Evolutionary conservation across 2,797 vertebrate species (phyloP), one percentile per base, ranked within the genome.

Genomic region (Loriculus beryllinus): DNA sequence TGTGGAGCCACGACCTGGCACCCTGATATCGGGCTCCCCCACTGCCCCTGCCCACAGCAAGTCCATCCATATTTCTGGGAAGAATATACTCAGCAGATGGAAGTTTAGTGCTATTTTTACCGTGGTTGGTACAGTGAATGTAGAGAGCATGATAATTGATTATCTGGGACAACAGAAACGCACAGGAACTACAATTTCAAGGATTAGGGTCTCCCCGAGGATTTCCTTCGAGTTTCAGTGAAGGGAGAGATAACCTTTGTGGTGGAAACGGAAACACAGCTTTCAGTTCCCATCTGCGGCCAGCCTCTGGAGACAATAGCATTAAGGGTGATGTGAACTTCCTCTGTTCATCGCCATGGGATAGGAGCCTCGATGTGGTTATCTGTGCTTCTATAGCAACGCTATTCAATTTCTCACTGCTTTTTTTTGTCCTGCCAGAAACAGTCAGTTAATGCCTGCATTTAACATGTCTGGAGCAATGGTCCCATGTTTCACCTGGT

Each of bases 231-330:
- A 59, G 76, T 71, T 93, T 88, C 77, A 90, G 82, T 82, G 79
- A 47, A 57, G 60, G 92, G 87, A 97, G 97, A 96, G 96, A 97
- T 95, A 95, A 93, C 90, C 86, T 97, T 96, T 93, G 96, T 86
- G 93, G 91, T 96, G 87, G 95, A 97, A 97, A 96, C 74, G 93
- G 97, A 98, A 97, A 84, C 91, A 92, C 3, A 81, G 94, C 97
- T 96, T 97, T 96, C 96, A 92, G 97, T 96, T 97, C 97, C 95
- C 96, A 96, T 97, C 96, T 98, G 97, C 85, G 68, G 90, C 82
- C 97, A 95, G 95, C 92, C 93, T 96, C 91, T 28, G 57, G 95
- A 96, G 96, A 97, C 97, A 96, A 88, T 82, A 96, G 96, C 43
- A 94, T 85, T 82, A 93, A 94, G 92, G 78, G 60, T 77, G 84